phyloP scores from a whole-genome alignment of 2,888 invertebrate species.

The Pyrrhia umbra region DNA sequence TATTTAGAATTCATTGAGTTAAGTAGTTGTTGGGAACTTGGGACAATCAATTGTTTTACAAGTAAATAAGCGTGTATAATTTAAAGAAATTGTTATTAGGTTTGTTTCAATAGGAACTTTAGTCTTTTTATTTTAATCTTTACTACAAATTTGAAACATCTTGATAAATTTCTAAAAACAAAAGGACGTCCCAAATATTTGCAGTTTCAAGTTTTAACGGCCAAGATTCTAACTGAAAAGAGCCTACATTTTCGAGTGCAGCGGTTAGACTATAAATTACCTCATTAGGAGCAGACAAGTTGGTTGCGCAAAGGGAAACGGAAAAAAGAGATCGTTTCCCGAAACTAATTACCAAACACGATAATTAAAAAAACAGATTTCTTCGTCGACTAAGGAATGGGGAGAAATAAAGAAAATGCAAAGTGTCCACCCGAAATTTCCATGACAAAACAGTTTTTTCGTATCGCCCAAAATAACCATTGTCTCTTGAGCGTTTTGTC shows the following conservation, averaged over 20 bases:
- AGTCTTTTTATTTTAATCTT: not conserved
- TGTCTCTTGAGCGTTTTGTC: slow-evolving; percentile 85
- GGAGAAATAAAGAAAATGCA: slow-evolving; percentile 88
- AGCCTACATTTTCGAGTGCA: slow-evolving; percentile 54
- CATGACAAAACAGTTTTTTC: slow-evolving; percentile 88
- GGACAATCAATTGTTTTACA: slow-evolving; percentile 2
- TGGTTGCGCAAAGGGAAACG: slow-evolving; percentile 80
- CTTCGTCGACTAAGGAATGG: slow-evolving; percentile 77
- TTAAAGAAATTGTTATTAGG: not conserved
- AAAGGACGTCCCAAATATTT: slow-evolving; percentile 8
- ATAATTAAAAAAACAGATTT: slow-evolving; percentile 90
- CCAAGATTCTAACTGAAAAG: slow-evolving; percentile 51
- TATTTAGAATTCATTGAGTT: slow-evolving; percentile 7
- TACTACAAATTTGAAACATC: not conserved
- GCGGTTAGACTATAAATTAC: slow-evolving; percentile 83
- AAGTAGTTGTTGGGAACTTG: slow-evolving; percentile 20
- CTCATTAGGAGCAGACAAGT: slow-evolving; percentile 87
- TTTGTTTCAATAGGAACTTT: not conserved
- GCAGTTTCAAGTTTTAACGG: slow-evolving; percentile 23
- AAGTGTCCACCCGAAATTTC: slow-evolving; percentile 88
- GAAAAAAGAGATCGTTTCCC: slow-evolving; percentile 86
- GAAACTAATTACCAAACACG: slow-evolving; percentile 90
- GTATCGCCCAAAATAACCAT: slow-evolving; percentile 88
- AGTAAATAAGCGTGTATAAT: not conserved
- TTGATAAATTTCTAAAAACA: not conserved